Base-by-base conservation (phyloP, 2,113 vertebrate species). In the Nematolebias whitei region DNA sequence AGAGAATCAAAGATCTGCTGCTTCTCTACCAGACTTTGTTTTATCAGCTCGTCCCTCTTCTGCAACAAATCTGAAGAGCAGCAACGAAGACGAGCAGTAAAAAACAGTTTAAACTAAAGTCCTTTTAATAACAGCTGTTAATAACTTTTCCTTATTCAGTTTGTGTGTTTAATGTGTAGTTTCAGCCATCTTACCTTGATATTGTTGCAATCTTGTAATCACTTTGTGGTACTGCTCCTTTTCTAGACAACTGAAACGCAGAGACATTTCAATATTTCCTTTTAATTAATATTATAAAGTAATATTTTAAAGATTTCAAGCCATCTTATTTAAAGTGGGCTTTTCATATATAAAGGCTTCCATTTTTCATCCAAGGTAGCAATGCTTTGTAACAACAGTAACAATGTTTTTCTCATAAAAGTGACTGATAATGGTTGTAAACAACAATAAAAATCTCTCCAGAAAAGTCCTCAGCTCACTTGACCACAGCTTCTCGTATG, bases 401-500 rank as follows among this genome's bases (percentile, higher is more conserved):
- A n/a, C n/a, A n/a, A n/a, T n/a, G n/a, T n/a, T n/a, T n/a, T n/a
- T n/a, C n/a, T n/a, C n/a, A n/a, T n/a, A n/a, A n/a, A n/a, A n/a
- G n/a, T n/a, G n/a, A n/a, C n/a, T n/a, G n/a, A n/a, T n/a, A n/a
- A n/a, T n/a, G 32, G 9, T 35, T 35, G 5, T 10, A 35, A 10
- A 35, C 32, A 35, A 29, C n/a, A 45, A 15, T 10, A 45, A 5
- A 4, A 35, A 29, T 51, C 2, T 59, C 12, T n/a, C 41, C 2
- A 12, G 12, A 19, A 19, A 23, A 16, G 19, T 5, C 13, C 52
- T 4, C 2, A 0, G 35, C 79, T 82, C 79, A 98, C 98, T 89
- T 87, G 57, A 96, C 94, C 4, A 96, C 94, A 0, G 96, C 95
- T 20, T 93, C 84, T 8, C 95, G 92, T 77, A 99, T 96, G 45